Conservation (phyloP, 2,888 invertebrate species). For the Pammene fasciana region DNA sequence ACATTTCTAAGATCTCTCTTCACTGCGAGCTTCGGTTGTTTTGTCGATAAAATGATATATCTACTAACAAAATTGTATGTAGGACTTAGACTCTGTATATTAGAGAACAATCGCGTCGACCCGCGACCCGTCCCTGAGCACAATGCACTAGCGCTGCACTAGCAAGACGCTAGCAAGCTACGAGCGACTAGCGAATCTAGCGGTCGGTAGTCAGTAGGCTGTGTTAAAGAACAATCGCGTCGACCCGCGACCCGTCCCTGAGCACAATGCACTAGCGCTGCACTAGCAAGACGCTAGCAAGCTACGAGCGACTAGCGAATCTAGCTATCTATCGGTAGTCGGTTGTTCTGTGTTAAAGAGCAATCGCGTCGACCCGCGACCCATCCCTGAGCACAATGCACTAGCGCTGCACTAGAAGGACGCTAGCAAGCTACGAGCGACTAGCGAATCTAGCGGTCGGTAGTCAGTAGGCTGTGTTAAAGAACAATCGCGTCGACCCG, state of each 20-base stretch:
- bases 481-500: constrained; percentile 19
- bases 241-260: constrained; percentile 25
- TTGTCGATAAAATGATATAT: not conserved
- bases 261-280: constrained; percentile 24
- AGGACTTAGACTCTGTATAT: constrained; percentile 15
- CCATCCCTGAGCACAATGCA: constrained; percentile 28
- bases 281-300: constrained; percentile 1
- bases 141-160: constrained; percentile 22
- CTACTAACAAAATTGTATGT: constrained; percentile 5
- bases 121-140: constrained; percentile 29
- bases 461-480: not conserved
- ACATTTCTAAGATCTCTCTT: not conserved
- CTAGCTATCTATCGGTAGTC: not conserved
- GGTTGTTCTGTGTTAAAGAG: not conserved
- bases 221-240: constrained; percentile 13
- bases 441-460: not conserved
- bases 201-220: not conserved
- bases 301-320: not conserved
- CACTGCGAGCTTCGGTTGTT: too few relatives aligned
- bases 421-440: not conserved
- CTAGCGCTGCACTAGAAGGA: constrained; percentile 14
- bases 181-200: constrained; percentile 5
- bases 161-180: too few relatives aligned
- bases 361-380: constrained; percentile 18
- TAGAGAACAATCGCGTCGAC: constrained; percentile 23